A percentile compares a stretch with the other conserved stretches of the same genome.
Conservation (phyloP, 2,797 vertebrate species). For the Cuniculus paca region DNA sequence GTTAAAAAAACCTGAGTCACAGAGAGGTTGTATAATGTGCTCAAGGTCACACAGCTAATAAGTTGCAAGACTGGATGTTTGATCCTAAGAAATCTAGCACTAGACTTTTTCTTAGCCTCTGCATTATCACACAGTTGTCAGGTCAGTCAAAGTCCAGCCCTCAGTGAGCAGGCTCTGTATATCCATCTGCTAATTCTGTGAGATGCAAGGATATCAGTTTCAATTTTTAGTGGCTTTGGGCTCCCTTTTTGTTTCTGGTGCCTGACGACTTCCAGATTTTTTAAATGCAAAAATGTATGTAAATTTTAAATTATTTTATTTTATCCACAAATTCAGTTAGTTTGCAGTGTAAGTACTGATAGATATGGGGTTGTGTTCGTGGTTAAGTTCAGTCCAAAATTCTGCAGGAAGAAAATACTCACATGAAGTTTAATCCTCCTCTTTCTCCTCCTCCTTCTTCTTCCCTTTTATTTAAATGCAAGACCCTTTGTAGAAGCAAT, state of each 20-base stretch:
- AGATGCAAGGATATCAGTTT: not conserved
- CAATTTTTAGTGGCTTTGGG: not conserved
- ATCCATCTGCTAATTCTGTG: not conserved
- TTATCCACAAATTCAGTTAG: not conserved
- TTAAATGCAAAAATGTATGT: not conserved
- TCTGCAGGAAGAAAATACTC: not conserved
- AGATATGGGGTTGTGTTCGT: not conserved
- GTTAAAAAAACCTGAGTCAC: not conserved
- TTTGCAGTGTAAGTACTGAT: not conserved
- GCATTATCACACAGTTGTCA: not conserved
- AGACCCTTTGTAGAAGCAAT: not conserved
- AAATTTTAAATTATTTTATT: not conserved
- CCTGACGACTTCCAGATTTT: not conserved
- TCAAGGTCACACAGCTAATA: not conserved
- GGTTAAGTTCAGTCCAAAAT: not conserved
- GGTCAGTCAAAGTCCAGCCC: not conserved
- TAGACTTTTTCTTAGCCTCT: not conserved
- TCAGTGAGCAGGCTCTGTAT: not conserved
- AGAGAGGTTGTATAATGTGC: not conserved
- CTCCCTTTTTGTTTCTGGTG: not conserved
- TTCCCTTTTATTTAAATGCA: not conserved
- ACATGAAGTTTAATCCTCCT: not conserved
- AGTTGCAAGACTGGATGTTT: not conserved
- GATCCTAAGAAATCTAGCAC: not conserved
- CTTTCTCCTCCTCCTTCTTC: not conserved